Evolutionary conservation across 2,888 invertebrate species (phyloP), one percentile per base, ranked within the genome.

Genomic region (Eucriotettix oculatus): DNA sequence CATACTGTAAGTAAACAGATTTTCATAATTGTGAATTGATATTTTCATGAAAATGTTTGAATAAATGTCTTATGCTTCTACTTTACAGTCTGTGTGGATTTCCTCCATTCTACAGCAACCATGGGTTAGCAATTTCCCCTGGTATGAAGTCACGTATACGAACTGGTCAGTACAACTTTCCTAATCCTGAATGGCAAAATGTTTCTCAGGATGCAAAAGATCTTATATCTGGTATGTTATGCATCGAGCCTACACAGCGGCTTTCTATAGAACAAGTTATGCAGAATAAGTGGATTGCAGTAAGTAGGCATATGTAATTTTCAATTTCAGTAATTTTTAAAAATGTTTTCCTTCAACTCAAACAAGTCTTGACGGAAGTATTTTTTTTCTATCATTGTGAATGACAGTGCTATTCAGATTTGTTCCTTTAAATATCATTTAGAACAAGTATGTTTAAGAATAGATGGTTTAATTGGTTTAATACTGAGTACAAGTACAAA

Each of bases 91-190:
- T 99, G 63, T 98, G 98, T 73, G 99, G 99, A 0, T 99, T 96
- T 75, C 99, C 99, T 10, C 99, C 99, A 1, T 99, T 99, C 77
- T 99, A 97, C 75, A 96, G 96, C 70, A 94, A 95, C 74, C 93
- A 96, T 69, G 99, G 98, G 0, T 79, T 94, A 58, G 95, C 98
- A 48, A 98, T 99, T 72, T 97, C 96, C 1, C 98, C 99, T 0
- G 99, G 99, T 9, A 99, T 99, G 99, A 99, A 98, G 73, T 94
- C 90, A 74, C 78, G 94, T 63, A 96, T 96, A 69, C 82, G 96
- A 67, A 83, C 92, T 57, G 99, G 99, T 0, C 95, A 98, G 72
- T 99, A 96, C 73, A 94, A 94, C 68, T 99, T 99, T 72, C 97
- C 98, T 0, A 85, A 88, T 70, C 93, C 94, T 0, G 96, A 96